phyloP scores from a whole-genome alignment of 35 echinoderm and acorn worm species.

The Anneissia japonica region DNA sequence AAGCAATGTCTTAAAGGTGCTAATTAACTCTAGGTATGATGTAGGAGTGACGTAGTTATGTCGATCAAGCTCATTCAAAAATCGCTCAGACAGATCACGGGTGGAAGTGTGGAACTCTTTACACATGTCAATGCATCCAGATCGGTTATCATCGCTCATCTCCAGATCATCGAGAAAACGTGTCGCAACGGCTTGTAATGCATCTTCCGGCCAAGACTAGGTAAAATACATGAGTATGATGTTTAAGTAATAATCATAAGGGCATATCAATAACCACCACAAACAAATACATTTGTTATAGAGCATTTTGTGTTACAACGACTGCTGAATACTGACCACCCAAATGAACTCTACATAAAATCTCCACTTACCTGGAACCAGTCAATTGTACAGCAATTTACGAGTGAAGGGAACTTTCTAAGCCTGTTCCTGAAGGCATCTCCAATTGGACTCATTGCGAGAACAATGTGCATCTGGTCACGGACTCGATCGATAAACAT shows the following conservation, averaged over 20 bases:
- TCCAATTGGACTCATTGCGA: constrained; percentile 97
- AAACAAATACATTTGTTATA: no score
- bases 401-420: constrained; percentile 91
- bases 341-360: no score
- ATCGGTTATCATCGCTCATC: constrained; percentile 52
- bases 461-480: constrained; percentile 78
- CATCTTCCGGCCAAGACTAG: constrained; percentile 96
- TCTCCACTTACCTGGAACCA: constrained; percentile 88
- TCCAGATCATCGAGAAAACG: constrained; percentile 92
- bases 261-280: no score
- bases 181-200: constrained; percentile 85
- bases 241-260: no score
- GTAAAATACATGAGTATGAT: no score
- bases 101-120: constrained; percentile 85
- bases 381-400: constrained; percentile 96
- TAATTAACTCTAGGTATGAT: constrained; percentile 90
- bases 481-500: constrained; percentile 91
- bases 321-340: no score
- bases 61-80: constrained; percentile 71
- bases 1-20: constrained; percentile 88
- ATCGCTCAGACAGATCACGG: constrained; percentile 62
- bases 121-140: constrained; percentile 89
- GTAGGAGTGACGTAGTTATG: constrained; percentile 98
- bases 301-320: no score
- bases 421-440: constrained; percentile 95